Percentiles rank a stretch among this genome's conserved stretches.
Conservation (phyloP, 2,113 vertebrate species). For the Ctenodactylus gundi region DNA sequence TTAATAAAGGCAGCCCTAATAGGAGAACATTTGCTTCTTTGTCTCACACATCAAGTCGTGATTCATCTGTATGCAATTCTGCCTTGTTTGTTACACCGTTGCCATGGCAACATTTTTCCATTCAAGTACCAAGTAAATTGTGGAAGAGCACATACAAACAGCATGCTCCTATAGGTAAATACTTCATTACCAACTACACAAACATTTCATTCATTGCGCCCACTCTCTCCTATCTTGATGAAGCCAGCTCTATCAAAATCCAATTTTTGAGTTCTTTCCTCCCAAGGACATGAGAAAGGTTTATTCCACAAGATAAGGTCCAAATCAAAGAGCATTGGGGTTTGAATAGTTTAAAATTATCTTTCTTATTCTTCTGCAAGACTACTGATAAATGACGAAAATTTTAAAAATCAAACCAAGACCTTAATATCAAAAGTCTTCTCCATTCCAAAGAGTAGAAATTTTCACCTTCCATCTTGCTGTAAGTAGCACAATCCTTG, state of each 20-base stretch:
- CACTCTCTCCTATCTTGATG: slow-evolving; percentile 42
- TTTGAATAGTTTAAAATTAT: slow-evolving; percentile 44
- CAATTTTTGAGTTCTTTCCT: slow-evolving; percentile 70
- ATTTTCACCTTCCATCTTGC: background rate
- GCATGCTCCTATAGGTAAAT: slow-evolving; percentile 72
- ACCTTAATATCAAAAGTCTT: slow-evolving; percentile 33
- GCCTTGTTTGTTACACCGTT: slow-evolving; percentile 80
- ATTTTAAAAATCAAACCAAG: slow-evolving; percentile 9
- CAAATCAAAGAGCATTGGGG: slow-evolving; percentile 46
- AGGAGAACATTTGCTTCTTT: slow-evolving; percentile 74
- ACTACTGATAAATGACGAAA: background rate
- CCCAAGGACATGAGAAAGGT: slow-evolving; percentile 49
- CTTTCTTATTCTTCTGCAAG: slow-evolving; percentile 35
- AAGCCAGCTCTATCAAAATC: slow-evolving; percentile 56
- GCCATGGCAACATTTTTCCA: slow-evolving; percentile 77
- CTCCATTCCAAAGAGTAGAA: background rate
- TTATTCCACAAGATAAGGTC: background rate
- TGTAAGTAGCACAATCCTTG: slow-evolving; percentile 28
- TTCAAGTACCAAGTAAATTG: slow-evolving; percentile 80
- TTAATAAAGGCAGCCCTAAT: slow-evolving; percentile 58
- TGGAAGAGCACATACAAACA: slow-evolving; percentile 73
- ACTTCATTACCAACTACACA: slow-evolving; percentile 47
- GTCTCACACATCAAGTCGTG: slow-evolving; percentile 67
- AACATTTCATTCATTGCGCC: slow-evolving; percentile 57
- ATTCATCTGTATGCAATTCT: slow-evolving; percentile 75